These are phyloP conservation scores for Esox lucius DNA, from an alignment of 2,797 vertebrate species.

Conservation along the genomic window DNA sequence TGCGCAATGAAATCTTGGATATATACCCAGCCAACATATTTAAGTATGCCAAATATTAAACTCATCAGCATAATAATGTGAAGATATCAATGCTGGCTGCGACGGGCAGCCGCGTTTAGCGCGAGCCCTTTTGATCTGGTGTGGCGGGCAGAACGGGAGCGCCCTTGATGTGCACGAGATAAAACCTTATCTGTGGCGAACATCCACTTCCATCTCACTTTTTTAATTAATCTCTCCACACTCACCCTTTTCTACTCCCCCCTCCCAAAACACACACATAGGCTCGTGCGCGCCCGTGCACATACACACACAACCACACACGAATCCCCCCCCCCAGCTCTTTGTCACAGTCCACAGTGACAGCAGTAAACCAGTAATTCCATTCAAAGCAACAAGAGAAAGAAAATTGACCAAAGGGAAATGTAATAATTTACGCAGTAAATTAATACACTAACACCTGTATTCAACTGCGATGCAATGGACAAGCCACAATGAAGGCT, in stretches of 20 bases:
- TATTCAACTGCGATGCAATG: constrained; percentile 3
- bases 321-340: background rate
- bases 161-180: constrained; percentile 76
- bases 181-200: constrained; percentile 84
- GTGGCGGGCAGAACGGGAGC: constrained; percentile 50
- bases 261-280: background rate
- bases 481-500: background rate
- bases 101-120: constrained; percentile 63
- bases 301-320: background rate
- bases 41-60: constrained; percentile 59
- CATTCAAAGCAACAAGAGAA: constrained; percentile 8
- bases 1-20: constrained; percentile 2
- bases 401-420: background rate
- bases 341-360: constrained; percentile 3
- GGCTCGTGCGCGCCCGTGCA: too few species aligned
- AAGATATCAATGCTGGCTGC: constrained; percentile 71
- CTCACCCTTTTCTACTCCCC: constrained; percentile 33
- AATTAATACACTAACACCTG: constrained; percentile 13
- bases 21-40: constrained; percentile 27
- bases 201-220: constrained; percentile 84
- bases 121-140: constrained; percentile 78
- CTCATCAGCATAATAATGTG: constrained; percentile 85
- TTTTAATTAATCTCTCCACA: constrained; percentile 73
- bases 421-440: constrained; percentile 11
- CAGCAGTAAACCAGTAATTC: constrained; percentile 7